phyloP scores from a whole-genome alignment of 1,140 invertebrate genomes.

The Neodiprion lecontei region DNA sequence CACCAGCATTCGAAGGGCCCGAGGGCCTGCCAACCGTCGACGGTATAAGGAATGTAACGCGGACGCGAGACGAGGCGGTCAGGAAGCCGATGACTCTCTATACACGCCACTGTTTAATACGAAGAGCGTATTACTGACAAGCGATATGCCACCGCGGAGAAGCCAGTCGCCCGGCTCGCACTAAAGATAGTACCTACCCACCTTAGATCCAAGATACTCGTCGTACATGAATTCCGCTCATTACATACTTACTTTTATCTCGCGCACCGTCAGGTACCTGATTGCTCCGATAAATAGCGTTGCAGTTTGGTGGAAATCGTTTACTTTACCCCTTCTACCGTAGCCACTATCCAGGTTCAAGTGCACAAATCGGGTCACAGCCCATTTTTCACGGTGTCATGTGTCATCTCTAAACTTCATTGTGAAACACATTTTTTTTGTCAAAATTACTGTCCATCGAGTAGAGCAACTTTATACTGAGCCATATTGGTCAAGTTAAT shows the following conservation, averaged over 20 bases:
- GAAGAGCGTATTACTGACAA: slow-evolving; percentile 5
- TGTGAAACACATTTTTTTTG: too few relatives aligned
- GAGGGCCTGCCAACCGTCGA: slow-evolving; percentile 6
- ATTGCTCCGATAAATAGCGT: not conserved
- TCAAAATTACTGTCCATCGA: too few relatives aligned
- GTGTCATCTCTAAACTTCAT: too few relatives aligned
- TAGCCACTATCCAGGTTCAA: too few relatives aligned
- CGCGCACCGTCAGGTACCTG: not conserved
- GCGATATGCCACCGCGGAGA: not conserved
- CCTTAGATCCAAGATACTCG: not conserved
- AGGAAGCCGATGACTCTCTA: slow-evolving; percentile 7
- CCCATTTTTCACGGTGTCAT: too few relatives aligned
- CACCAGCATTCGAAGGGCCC: not conserved
- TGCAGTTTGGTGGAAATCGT: not conserved
- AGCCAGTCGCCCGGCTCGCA: not conserved
- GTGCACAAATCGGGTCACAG: too few relatives aligned
- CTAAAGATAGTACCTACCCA: not conserved
- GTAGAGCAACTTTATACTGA: too few relatives aligned
- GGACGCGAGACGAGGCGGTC: not conserved
- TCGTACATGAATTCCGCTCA: too few relatives aligned
- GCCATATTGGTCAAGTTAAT: too few relatives aligned
- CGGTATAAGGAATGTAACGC: not conserved
- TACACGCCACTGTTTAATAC: slow-evolving; percentile 7
- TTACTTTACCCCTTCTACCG: not conserved
- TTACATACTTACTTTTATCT: not conserved